Conservation (phyloP, 2,797 vertebrate genomes). For the Etheostoma perlongum region DNA sequence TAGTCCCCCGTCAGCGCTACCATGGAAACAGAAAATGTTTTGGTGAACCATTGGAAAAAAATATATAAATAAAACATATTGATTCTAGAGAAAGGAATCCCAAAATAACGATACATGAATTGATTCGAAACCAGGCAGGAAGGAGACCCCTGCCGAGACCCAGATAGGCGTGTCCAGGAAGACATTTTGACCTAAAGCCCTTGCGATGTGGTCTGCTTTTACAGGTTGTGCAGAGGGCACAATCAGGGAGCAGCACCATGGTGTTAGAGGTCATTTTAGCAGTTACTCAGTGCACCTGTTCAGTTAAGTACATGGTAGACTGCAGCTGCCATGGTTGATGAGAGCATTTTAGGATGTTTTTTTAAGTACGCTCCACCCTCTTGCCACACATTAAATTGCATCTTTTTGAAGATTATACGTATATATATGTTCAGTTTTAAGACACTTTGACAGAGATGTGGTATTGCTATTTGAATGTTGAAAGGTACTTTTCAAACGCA, state of each 20-base stretch:
- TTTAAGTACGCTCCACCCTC: not conserved
- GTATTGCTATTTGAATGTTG: not conserved
- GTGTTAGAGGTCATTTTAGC: constrained; percentile 41
- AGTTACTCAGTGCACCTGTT: constrained; percentile 46
- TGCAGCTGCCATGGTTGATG: constrained; percentile 19
- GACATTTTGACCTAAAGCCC: constrained; percentile 17
- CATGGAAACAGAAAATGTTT: no score
- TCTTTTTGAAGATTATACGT: not conserved
- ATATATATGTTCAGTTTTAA: not conserved
- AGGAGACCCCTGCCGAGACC: constrained; percentile 25
- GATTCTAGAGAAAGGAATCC: no score
- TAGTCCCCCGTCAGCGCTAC: no score
- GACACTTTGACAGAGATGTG: not conserved
- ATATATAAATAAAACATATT: no score
- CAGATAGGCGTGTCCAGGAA: constrained; percentile 14
- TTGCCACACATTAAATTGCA: not conserved
- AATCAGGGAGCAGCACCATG: not conserved
- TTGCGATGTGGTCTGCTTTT: constrained; percentile 21
- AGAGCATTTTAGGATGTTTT: constrained; percentile 7
- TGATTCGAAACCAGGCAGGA: constrained; percentile 8
- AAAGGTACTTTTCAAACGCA: no score
- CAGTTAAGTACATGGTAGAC: constrained; percentile 11
- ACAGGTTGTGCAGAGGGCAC: constrained; percentile 32
- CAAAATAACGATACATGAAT: no score
- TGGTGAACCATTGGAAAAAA: no score